These are phyloP conservation scores for Pachyseris speciosa DNA, from an alignment of 64 coral and sea anemone genomes.

Conservation along the genomic window DNA sequence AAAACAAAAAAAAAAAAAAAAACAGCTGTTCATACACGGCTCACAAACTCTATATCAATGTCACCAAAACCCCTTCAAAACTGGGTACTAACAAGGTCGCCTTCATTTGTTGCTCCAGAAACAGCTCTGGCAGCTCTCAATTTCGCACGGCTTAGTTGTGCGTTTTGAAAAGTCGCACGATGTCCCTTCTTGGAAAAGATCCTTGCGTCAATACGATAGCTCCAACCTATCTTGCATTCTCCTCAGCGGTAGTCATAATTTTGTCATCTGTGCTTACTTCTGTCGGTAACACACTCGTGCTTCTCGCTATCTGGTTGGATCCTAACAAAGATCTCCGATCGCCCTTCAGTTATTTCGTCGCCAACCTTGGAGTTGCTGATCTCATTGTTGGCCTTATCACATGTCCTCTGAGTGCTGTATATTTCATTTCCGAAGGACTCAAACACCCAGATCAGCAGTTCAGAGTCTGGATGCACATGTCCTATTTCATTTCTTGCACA, in stretches of 20 bases:
- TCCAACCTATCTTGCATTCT: conserved; percentile 50
- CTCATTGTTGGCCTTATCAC: conserved; percentile 75
- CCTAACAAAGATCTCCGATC: conserved; percentile 78
- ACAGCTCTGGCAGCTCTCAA: no score
- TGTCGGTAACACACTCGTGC: conserved; percentile 45
- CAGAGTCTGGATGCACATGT: no score
- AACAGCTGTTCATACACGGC: no score
- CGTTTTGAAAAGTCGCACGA: no score
- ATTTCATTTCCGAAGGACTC: conserved; percentile 51
- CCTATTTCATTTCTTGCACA: no score
- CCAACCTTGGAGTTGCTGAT: conserved; percentile 82
- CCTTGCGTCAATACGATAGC: conserved; percentile 16
- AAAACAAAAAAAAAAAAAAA: no score
- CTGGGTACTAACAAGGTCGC: no score
- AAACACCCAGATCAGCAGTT: no score
- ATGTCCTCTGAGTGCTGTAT: conserved; percentile 47
- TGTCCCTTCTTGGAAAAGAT: background rate
- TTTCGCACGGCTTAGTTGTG: no score
- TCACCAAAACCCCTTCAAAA: no score
- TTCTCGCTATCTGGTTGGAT: conserved; percentile 56
- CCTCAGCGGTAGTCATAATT: conserved; percentile 27
- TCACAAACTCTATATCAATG: no score
- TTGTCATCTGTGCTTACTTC: conserved; percentile 32
- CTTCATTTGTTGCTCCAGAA: no score
- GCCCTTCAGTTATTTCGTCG: conserved; percentile 85